A percentile compares a stretch with the other conserved stretches of the same genome.
phyloP scores from a whole-genome alignment of 1,140 invertebrate species.

The Drosophila ironensis region DNA sequence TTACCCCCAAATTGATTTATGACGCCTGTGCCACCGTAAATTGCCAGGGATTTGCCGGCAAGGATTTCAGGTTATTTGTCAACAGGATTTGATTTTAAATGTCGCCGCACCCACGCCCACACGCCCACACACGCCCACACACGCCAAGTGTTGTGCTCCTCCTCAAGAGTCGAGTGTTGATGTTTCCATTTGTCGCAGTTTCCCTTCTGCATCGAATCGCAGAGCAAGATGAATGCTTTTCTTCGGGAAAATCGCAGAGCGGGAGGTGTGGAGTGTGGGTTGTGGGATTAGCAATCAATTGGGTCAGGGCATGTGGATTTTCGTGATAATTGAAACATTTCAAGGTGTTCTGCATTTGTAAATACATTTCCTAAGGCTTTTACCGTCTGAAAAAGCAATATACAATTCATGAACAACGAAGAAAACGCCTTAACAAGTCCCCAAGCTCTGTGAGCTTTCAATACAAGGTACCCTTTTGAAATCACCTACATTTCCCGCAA shows the following conservation, averaged over 20 bases:
- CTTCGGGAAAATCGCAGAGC: background rate
- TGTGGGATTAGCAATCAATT: conserved; percentile 36
- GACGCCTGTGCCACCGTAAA: conserved; percentile 49
- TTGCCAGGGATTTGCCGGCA: conserved; percentile 37
- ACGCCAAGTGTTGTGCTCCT: conserved; percentile 6
- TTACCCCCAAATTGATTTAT: conserved; percentile 59
- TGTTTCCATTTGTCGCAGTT: conserved; percentile 33
- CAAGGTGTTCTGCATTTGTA: no score
- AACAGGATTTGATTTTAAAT: conserved; percentile 58
- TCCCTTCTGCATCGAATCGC: no score
- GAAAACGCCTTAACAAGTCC: no score
- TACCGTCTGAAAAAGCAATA: no score
- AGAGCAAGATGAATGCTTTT: conserved; percentile 45
- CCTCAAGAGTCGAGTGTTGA: conserved; percentile 42
- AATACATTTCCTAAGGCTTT: no score
- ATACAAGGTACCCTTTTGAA: no score
- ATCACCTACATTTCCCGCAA: no score
- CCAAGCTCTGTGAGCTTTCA: no score
- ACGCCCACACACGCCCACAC: conserved; percentile 4
- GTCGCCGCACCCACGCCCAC: conserved; percentile 16
- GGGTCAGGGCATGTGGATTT: conserved; percentile 12
- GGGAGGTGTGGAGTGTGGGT: background rate
- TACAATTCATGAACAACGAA: no score
- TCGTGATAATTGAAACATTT: background rate
- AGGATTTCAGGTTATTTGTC: conserved; percentile 56